A percentile compares a stretch with the other conserved stretches of the same genome.
Evolutionary conservation across 2,888 invertebrate species (phyloP).

Genomic region (Drosophila recens): DNA sequence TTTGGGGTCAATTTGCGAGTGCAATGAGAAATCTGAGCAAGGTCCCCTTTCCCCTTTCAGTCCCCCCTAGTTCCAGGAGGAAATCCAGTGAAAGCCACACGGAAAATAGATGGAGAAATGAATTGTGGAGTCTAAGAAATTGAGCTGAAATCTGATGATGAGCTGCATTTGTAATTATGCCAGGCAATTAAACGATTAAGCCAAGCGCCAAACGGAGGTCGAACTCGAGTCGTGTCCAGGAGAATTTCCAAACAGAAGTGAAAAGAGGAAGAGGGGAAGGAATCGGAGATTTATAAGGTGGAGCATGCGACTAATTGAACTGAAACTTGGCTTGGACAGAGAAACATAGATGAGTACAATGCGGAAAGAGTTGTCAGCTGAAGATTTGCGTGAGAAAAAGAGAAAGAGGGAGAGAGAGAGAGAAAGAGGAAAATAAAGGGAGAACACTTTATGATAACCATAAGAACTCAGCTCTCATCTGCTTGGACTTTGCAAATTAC

Average conservation of each 20-base stretch:
- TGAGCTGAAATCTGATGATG: constrained; percentile 78
- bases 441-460: constrained; percentile 5
- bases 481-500: constrained; percentile 5
- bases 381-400: background rate
- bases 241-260: background rate
- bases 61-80: background rate
- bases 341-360: background rate
- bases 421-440: background rate
- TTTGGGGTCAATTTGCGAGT: constrained; percentile 71
- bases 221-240: constrained; percentile 10
- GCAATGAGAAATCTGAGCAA: constrained; percentile 44
- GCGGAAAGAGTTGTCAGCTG: background rate
- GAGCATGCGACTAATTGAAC: constrained; percentile 58
- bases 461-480: background rate
- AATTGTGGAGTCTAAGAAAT: constrained; percentile 49
- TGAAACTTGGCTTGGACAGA: constrained; percentile 20
- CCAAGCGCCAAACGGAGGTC: constrained; percentile 43
- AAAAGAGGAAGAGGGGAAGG: background rate
- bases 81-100: constrained; percentile 5
- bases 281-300: constrained; percentile 52
- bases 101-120: background rate
- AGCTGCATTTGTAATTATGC: constrained; percentile 79
- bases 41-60: background rate
- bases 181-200: constrained; percentile 80
- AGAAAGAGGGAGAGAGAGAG: background rate